Evolutionary conservation across 92 coral and sea anemone species (phyloP).

Genomic region (Zoanthus sociatus): DNA sequence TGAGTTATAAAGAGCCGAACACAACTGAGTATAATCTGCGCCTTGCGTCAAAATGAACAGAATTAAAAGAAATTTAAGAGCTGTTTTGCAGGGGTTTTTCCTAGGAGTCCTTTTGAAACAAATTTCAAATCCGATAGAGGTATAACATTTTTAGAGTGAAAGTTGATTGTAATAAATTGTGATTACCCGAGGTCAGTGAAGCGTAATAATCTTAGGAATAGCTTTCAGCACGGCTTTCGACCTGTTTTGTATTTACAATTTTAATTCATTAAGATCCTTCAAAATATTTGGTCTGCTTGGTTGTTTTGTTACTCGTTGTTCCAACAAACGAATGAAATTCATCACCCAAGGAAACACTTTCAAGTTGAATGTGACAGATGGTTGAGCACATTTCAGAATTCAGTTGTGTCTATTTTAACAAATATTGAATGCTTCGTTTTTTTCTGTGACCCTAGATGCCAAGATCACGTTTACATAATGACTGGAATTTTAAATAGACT

Average conservation of each 20-base stretch:
- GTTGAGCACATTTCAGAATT: not conserved
- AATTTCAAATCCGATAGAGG: not conserved
- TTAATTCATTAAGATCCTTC: not conserved
- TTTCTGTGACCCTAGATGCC: not conserved
- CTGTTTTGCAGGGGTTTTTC: not conserved
- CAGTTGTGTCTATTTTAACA: not conserved
- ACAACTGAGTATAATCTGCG: not conserved
- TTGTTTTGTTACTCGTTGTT: not conserved
- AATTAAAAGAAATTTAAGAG: not conserved
- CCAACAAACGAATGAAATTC: not conserved
- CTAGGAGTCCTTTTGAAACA: not conserved
- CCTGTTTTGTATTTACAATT: conserved; percentile 34
- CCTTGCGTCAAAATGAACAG: not conserved
- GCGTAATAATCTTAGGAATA: not conserved
- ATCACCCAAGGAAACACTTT: not conserved
- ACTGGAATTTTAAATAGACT: conserved; percentile 28
- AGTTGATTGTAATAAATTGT: not conserved
- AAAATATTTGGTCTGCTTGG: not conserved
- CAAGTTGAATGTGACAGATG: conserved; percentile 27
- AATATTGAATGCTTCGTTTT: not conserved
- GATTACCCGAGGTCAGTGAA: conserved; percentile 7
- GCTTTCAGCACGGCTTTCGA: conserved; percentile 15
- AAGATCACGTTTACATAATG: conserved; percentile 7
- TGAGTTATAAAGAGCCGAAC: not conserved
- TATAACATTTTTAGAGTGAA: not conserved